These are phyloP conservation scores for Hyposmocoma kahamanoa DNA, from an alignment of 1,140 invertebrate species.

Conservation along the genomic window DNA sequence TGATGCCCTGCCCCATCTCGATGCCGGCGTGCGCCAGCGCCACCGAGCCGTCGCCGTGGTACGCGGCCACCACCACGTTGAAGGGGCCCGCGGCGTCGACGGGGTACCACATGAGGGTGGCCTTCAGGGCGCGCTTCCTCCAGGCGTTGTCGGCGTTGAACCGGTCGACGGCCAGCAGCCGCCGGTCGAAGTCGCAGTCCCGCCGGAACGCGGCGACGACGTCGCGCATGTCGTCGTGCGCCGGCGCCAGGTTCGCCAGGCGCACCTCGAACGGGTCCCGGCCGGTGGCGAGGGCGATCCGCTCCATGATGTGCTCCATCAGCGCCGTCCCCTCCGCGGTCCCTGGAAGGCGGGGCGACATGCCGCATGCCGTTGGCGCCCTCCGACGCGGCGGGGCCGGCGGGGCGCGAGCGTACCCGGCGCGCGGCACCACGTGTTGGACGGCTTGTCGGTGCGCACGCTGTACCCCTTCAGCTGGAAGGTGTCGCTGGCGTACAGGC, in stretches of 20 bases:
- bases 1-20: conserved; percentile 83
- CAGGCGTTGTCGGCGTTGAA: conserved; percentile 76
- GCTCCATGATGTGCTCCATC: conserved; percentile 89
- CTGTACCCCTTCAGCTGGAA: conserved; percentile 76
- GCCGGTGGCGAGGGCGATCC: conserved; percentile 79
- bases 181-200: conserved; percentile 73
- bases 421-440: conserved; percentile 77
- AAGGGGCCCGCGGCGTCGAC: conserved; percentile 69
- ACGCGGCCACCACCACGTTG: conserved; percentile 77
- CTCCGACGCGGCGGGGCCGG: background rate
- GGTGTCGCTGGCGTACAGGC: conserved; percentile 73
- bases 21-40: conserved; percentile 80
- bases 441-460: conserved; percentile 78
- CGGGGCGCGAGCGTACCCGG: conserved; percentile 68
- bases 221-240: conserved; percentile 60
- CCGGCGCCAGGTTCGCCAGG: conserved; percentile 75
- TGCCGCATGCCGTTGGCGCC: background rate
- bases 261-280: conserved; percentile 82
- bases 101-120: conserved; percentile 75
- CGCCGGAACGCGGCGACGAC: conserved; percentile 69
- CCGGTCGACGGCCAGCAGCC: conserved; percentile 56
- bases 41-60: conserved; percentile 79
- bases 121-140: conserved; percentile 77
- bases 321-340: conserved; percentile 79
- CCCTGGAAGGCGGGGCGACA: conserved; percentile 60